phyloP scores from a whole-genome alignment of 1,140 invertebrate species.

The Acyrthosiphon pisum region DNA sequence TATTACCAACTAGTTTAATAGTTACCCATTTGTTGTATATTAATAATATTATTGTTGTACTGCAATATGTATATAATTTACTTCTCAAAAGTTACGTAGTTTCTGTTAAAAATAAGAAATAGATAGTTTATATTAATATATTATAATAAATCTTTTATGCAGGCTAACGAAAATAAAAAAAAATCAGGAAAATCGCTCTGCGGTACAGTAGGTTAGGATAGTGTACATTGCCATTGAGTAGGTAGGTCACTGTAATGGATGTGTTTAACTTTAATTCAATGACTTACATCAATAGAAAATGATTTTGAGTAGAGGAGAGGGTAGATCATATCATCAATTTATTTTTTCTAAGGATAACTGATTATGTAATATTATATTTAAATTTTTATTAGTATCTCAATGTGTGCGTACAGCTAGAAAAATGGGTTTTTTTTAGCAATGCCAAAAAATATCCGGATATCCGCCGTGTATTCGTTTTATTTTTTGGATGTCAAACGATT shows the following conservation, averaged over 20 bases:
- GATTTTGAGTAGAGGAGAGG: too few species aligned
- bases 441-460: slow-evolving; percentile 12
- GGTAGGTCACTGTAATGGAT: neutral
- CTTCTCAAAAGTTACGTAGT: neutral
- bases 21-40: too few species aligned
- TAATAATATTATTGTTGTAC: neutral
- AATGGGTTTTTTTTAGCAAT: neutral
- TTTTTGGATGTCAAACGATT: slow-evolving; percentile 17
- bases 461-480: slow-evolving; percentile 1
- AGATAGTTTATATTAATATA: neutral
- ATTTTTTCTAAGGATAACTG: too few species aligned
- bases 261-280: too few species aligned
- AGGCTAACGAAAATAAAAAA: neutral
- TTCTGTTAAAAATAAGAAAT: neutral
- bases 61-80: neutral
- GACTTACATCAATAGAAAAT: too few species aligned
- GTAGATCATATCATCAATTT: too few species aligned
- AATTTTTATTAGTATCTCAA: neutral
- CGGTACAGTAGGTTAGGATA: too few species aligned
- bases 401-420: neutral
- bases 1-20: too few species aligned
- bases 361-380: neutral
- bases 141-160: neutral
- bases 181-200: neutral
- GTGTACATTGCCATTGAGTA: neutral